Evolutionary conservation across 2,888 invertebrate species (phyloP), one percentile per base, ranked within the genome.

Genomic region (Coleophora deauratella): DNA sequence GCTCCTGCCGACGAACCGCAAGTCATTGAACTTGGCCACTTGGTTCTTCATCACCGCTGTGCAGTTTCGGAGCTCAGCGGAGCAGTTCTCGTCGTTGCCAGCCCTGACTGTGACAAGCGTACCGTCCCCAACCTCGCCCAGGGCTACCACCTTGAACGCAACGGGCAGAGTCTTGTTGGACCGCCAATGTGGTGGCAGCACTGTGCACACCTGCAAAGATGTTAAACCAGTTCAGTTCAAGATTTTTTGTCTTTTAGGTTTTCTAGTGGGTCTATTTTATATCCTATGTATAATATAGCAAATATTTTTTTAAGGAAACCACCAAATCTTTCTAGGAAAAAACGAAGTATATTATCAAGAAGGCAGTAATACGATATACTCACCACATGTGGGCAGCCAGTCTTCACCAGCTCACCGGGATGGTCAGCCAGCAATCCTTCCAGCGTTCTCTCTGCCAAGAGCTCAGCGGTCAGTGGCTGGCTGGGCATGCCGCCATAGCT

Each of bases 21-120:
- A 89, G 87, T 99, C 98, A 74, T 97, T 97, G 82, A 99, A 99
- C 87, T 97, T 97, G 40, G 98, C 98, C 54, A 98, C 95, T 76
- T 97, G 96, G 73, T 97, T 97, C 86, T 97, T 97, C 94, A 98
- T 96, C 49, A 96, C 93, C 0, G 98, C 96, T 11, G 95, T 93
- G 60, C 92, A 93, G 85, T 99, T 99, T 61, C 97, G 87, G 54
- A 98, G 86, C 72, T 99, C 98, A 2, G 96, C 97, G 64, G 95
- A 96, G 72, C 92, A 96, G 84, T 98, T 98, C 81, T 99, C 98
- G 70, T 99, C 98, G 76, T 99, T 99, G 15, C 98, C 98, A 15
- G 98, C 98, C 41, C 93, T 87, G 40, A 99, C 93, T 12, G 95
- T 95, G 52, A 98, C 97, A 73, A 95, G 88, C 12, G 98, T 98